Base-by-base conservation (phyloP, 2,888 invertebrate genomes). In the Andrena bucephala region DNA sequence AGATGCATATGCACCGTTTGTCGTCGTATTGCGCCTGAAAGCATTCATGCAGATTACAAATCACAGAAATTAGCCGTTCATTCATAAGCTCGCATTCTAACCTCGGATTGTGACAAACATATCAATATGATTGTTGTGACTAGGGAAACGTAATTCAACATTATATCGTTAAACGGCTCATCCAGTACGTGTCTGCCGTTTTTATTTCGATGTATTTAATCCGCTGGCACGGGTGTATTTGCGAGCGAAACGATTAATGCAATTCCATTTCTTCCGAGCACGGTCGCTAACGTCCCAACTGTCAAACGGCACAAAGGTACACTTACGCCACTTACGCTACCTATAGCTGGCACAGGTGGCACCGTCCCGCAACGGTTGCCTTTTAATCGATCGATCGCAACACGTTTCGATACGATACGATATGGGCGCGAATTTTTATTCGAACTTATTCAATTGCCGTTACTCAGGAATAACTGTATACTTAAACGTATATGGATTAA, bases 1-100 rank as follows among this genome's bases (percentile, higher is more conserved):
- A 98, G 13, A 98, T 96, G 92, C 98, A 98, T 94, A 97, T 97
- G 92, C 98, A 98, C 90, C 98, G 94, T 91, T 96, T 97, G 93
- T 98, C 97, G 93, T 98, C 98, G 94, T 97, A 97, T 92, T 97
- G 96, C 16, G 95, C 96, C 96, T 96, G 89, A 74, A 94, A 94
- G 66, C 2, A 54, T 73, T 73, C 4, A 3, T 10, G 13, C 1
- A 24, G 4, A 54, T 84, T 67, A 71, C 36, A 20, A n/a, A 52
- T 48, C 7, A 16, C 2, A 69, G 24, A 16, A 29, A 62, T 31
- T 36, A 10, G n/a, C 69, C 24, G 48, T 42, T 65, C 29, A 50
- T 24, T 62, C 7, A 20, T 10, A 57, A 24, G 16, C 31, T 60
- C 6, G 54, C 27, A 13, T 60, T 52, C 87, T 90, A 90, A 90